Evolutionary conservation across 2,888 invertebrate species (phyloP).

Genomic region (Agrotis segetum): DNA sequence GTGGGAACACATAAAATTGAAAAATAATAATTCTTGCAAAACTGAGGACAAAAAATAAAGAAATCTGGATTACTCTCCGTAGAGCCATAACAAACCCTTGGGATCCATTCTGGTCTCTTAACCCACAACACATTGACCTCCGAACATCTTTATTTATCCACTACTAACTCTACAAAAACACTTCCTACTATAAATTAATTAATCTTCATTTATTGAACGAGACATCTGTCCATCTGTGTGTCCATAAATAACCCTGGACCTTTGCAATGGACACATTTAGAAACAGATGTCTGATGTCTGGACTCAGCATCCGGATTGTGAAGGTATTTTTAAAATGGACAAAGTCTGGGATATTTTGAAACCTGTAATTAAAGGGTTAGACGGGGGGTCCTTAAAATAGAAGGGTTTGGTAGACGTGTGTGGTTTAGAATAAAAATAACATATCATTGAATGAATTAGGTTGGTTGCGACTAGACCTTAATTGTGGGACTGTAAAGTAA

Average conservation of each 20-base stretch:
- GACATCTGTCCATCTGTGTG: slow-evolving; percentile 47
- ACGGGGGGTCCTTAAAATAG: slow-evolving; percentile 11
- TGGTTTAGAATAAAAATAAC: not conserved
- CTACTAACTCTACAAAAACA: slow-evolving; percentile 4
- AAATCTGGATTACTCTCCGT: too few relatives aligned
- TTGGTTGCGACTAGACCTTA: too few relatives aligned
- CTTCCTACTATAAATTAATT: slow-evolving; percentile 51
- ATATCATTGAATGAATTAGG: not conserved
- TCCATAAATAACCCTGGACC: slow-evolving; percentile 40
- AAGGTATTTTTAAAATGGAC: slow-evolving; percentile 20
- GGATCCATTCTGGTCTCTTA: not conserved
- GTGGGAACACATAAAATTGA: too few relatives aligned
- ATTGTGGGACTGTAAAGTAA: not conserved
- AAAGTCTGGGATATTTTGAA: not conserved
- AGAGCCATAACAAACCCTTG: not conserved
- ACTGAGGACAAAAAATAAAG: too few relatives aligned
- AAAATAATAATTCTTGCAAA: too few relatives aligned
- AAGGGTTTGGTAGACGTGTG: not conserved
- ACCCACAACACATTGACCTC: not conserved
- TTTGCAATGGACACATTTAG: slow-evolving; percentile 32
- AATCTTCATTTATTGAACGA: slow-evolving; percentile 43
- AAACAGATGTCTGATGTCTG: slow-evolving; percentile 44
- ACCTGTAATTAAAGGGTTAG: slow-evolving; percentile 14
- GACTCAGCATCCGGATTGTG: slow-evolving; percentile 43
- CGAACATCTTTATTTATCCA: slow-evolving; percentile 7